Evolutionary conservation across 2,113 vertebrate species (phyloP).

Genomic region (Fregetta grallaria): DNA sequence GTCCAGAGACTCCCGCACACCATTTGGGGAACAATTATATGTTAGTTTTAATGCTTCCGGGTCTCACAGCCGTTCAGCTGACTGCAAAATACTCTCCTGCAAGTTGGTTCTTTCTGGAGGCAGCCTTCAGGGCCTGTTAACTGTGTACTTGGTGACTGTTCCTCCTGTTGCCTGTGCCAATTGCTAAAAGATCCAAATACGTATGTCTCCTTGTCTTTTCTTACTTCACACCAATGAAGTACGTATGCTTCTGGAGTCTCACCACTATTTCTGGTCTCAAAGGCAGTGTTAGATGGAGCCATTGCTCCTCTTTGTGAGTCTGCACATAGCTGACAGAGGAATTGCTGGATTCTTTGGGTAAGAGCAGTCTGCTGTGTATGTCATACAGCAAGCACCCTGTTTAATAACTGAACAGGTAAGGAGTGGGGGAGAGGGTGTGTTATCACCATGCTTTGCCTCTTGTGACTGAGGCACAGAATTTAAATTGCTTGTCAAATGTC

Average conservation of each 20-base stretch:
- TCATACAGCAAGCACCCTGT: accelerated
- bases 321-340: neutral
- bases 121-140: neutral
- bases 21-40: neutral
- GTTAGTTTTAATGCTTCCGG: neutral
- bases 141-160: neutral
- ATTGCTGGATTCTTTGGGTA: neutral
- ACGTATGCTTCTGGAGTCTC: accelerated
- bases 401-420: neutral
- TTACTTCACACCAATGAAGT: neutral
- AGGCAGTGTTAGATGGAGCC: neutral
- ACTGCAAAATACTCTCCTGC: neutral
- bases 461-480: neutral
- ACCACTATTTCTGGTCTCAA: neutral
- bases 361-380: neutral
- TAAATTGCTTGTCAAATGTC: neutral
- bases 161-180: neutral
- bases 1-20: neutral
- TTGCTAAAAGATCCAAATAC: neutral
- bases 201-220: accelerated
- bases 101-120: neutral
- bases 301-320: neutral
- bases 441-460: neutral
- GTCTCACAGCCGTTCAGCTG: accelerated
- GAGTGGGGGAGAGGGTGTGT: neutral